These are phyloP conservation scores for Carassius carassius DNA, from an alignment of 2,113 vertebrate species.

Conservation along the genomic window DNA sequence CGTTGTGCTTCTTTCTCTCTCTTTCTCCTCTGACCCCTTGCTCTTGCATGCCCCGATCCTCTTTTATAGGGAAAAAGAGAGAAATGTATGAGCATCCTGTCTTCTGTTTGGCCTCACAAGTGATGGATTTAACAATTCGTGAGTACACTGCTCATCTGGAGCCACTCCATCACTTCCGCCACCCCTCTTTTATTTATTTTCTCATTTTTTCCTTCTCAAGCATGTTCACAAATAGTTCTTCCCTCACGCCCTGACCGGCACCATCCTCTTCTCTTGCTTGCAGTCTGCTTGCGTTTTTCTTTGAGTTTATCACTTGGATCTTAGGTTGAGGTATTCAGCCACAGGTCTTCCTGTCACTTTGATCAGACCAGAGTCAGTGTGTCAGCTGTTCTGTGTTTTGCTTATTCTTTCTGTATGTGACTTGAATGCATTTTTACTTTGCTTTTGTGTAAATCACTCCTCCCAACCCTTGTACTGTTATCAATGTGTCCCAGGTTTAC, in stretches of 20 bases:
- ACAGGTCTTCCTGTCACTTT: constrained; percentile 66
- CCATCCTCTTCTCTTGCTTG: constrained; percentile 76
- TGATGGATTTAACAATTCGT: constrained; percentile 99
- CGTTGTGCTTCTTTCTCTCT: constrained; percentile 76
- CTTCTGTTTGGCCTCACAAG: constrained; percentile 99
- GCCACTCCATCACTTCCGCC: constrained; percentile 43
- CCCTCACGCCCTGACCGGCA: constrained; percentile 63
- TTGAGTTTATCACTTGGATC: constrained; percentile 79
- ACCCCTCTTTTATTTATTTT: not conserved
- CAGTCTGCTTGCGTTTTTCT: constrained; percentile 81
- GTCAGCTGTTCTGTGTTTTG: constrained; percentile 59
- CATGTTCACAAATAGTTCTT: constrained; percentile 17
- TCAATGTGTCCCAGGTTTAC: constrained; percentile 80
- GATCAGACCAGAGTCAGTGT: constrained; percentile 72
- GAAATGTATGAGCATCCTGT: constrained; percentile 99
- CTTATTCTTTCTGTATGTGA: constrained; percentile 86
- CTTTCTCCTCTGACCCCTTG: constrained; percentile 92
- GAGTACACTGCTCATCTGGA: constrained; percentile 93
- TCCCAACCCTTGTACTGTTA: constrained; percentile 74
- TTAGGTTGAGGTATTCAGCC: constrained; percentile 77
- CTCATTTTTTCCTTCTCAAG: not conserved
- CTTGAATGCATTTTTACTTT: constrained; percentile 99
- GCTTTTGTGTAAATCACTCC: constrained; percentile 87
- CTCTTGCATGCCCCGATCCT: constrained; percentile 98
- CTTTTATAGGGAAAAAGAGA: constrained; percentile 99